phyloP scores from a whole-genome alignment of 92 coral and sea anemone species.

The Porites divaricata region DNA sequence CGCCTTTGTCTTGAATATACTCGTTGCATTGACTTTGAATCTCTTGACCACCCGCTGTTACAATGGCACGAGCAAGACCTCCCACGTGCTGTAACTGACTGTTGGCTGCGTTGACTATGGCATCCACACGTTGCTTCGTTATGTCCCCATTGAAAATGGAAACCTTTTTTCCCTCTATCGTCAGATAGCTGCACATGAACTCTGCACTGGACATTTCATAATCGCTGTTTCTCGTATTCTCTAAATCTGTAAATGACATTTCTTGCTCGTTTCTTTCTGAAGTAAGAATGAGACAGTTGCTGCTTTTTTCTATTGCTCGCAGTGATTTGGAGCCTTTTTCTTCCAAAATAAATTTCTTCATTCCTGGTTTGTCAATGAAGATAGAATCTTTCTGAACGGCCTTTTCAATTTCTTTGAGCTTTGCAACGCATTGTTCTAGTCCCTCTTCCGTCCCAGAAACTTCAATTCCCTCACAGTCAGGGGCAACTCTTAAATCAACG shows the following conservation, averaged over 20 bases:
- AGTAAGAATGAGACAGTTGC: slow-evolving; percentile 39
- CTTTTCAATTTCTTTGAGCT: slow-evolving; percentile 20
- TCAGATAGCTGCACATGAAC: slow-evolving; percentile 23
- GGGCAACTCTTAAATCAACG: background rate
- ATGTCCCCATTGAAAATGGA: slow-evolving; percentile 64
- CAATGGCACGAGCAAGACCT: slow-evolving; percentile 71
- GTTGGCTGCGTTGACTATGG: slow-evolving; percentile 76
- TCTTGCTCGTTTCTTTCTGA: background rate
- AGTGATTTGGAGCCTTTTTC: slow-evolving; percentile 30
- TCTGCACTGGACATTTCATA: background rate
- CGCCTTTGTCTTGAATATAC: slow-evolving; percentile 7
- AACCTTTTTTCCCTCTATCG: slow-evolving; percentile 47
- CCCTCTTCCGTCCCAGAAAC: slow-evolving; percentile 78
- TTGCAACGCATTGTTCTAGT: slow-evolving; percentile 19
- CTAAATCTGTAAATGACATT: background rate
- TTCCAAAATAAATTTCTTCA: slow-evolving; percentile 52
- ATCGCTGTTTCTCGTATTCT: background rate
- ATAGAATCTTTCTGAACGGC: slow-evolving; percentile 7
- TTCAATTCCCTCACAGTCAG: slow-evolving; percentile 33
- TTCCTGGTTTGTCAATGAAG: slow-evolving; percentile 70
- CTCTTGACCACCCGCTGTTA: slow-evolving; percentile 64
- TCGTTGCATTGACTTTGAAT: slow-evolving; percentile 69
- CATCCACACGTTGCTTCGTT: slow-evolving; percentile 63
- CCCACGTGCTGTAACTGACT: slow-evolving; percentile 57
- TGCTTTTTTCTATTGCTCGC: slow-evolving; percentile 14